A percentile compares a stretch with the other conserved stretches of the same genome.
These are phyloP conservation scores for Cottoperca gobio DNA, from an alignment of 2,797 vertebrate genomes.

Conservation along the genomic window DNA sequence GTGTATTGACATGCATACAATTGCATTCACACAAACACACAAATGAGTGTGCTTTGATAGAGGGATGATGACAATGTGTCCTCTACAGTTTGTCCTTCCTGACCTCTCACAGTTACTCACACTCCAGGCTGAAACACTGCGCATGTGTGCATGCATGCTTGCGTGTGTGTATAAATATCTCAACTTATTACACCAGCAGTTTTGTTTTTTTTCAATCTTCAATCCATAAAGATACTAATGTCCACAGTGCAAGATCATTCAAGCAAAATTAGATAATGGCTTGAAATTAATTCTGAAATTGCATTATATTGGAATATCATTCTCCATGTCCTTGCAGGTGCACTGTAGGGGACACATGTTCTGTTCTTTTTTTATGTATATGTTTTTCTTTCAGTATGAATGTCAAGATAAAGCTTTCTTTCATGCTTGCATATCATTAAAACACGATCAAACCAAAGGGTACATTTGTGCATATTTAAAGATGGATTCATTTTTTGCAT, in stretches of 20 bases:
- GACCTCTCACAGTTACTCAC: slow-evolving; percentile 20
- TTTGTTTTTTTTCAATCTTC: not conserved
- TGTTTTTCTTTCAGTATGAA: slow-evolving; percentile 46
- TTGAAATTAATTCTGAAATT: not conserved
- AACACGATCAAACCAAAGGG: slow-evolving; percentile 37
- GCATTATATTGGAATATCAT: slow-evolving; percentile 11
- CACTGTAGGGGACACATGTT: not conserved
- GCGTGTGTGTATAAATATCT: not conserved
- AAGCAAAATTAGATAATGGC: not conserved
- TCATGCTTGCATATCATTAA: slow-evolving; percentile 21
- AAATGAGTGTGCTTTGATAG: not conserved
- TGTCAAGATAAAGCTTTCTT: slow-evolving; percentile 51
- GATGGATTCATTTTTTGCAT: slow-evolving; percentile 24
- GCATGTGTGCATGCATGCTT: not conserved
- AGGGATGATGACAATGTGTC: slow-evolving; percentile 5
- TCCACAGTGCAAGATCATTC: not conserved
- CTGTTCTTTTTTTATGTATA: not conserved
- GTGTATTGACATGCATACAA: not conserved
- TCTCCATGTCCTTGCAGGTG: slow-evolving; percentile 29
- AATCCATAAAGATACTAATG: not conserved
- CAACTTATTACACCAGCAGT: no score
- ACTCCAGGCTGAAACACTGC: slow-evolving; percentile 7
- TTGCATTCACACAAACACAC: not conserved
- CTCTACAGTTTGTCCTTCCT: slow-evolving; percentile 11
- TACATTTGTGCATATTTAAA: slow-evolving; percentile 44